phyloP scores from a whole-genome alignment of 2,888 invertebrate species.

The Aspidapion aeneum region DNA sequence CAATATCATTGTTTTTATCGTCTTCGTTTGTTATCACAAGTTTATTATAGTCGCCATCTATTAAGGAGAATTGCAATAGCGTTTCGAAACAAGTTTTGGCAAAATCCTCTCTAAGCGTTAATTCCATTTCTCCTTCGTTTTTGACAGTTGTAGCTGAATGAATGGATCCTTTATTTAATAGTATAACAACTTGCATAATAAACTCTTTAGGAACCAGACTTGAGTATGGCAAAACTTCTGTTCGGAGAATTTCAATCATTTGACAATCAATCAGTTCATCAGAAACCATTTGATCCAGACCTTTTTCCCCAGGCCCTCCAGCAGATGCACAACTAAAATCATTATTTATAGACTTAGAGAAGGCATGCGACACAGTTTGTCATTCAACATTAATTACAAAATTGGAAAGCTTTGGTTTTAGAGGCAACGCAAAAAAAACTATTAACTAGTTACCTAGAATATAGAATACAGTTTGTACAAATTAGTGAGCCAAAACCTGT shows the following conservation, averaged over 20 bases:
- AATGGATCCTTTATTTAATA: constrained; percentile 83
- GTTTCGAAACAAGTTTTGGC: constrained; percentile 97
- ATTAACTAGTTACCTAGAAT: too few relatives aligned
- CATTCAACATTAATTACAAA: too few relatives aligned
- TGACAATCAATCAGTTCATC: constrained; percentile 82
- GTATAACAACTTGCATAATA: constrained; percentile 75
- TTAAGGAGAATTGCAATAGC: constrained; percentile 85
- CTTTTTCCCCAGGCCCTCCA: constrained; percentile 54
- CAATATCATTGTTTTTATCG: constrained; percentile 54
- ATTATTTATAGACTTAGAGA: too few relatives aligned
- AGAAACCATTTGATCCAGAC: constrained; percentile 57
- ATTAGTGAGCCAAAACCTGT: too few relatives aligned
- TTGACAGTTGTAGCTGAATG: constrained; percentile 67
- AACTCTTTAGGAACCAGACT: constrained; percentile 76
- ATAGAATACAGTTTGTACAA: too few relatives aligned
- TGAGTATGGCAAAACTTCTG: constrained; percentile 79
- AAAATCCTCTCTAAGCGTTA: constrained; percentile 88
- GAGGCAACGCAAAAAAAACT: too few relatives aligned
- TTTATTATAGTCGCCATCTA: constrained; percentile 63
- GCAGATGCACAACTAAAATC: constrained; percentile 39
- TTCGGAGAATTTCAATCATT: constrained; percentile 76
- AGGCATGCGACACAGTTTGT: too few relatives aligned
- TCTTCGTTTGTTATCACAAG: constrained; percentile 42
- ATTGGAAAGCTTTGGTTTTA: too few relatives aligned
- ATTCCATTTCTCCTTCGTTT: constrained; percentile 74